Evolutionary conservation across 1,140 invertebrate genomes (phyloP), one percentile per base, ranked within the genome.

Genomic region (Procambarus clarkii): DNA sequence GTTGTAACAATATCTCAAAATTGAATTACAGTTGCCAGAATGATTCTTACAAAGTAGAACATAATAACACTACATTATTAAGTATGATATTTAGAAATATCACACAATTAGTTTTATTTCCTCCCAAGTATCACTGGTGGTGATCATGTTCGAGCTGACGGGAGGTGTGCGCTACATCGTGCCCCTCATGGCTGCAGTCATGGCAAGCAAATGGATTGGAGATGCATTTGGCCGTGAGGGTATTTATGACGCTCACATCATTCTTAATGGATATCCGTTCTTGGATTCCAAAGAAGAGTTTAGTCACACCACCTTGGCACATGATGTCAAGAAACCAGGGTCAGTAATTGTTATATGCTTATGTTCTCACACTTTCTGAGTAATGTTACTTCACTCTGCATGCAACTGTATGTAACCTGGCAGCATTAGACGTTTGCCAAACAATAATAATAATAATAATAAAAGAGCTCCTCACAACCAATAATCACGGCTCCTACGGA

Each of bases 151-250:
- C 95, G 99, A 99, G 95, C 94, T 99, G 94, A 99, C 99, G 0
- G 99, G 99, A 80, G 98, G 98, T 34, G 97, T 99, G 1, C 96
- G 98, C 46, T 99, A 99, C 94, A 99, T 99, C 94, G 99, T 99
- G 48, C 99, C 99, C 0, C 95, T 99, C 78, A 99, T 99, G 99
- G 98, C 98, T 1, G 98, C 99, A 44, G 98, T 98, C 0, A 99
- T 99, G 99, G 98, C 99, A 2, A 98, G 98, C 93, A 99, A 99
- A 95, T 99, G 99, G 99, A 98, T 99, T 15, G 99, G 99, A 9
- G 99, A 99, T 95, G 99, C 99, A 3, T 95, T 99, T 2, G 98
- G 98, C 0, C 96, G 97, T 93, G 96, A 97, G 94, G 98, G 98
- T 92, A 99, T 99, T 88, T 99, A 99, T 94, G 99, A 99, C 95